Conservation (phyloP, 2,113 vertebrate species). For the Ammospiza nelsoni region DNA sequence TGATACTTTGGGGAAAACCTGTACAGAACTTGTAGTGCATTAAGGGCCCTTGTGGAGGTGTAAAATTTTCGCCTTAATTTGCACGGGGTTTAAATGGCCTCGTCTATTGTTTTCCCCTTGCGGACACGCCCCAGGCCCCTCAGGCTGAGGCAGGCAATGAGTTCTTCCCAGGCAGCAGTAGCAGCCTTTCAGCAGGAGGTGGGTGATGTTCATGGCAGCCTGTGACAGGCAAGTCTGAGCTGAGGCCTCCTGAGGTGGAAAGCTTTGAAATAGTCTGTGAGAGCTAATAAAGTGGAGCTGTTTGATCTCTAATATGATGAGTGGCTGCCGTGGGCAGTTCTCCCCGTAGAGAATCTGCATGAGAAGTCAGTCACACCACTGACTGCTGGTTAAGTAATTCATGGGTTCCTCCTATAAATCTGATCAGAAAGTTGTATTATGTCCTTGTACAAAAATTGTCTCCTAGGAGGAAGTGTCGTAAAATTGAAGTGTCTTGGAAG, state of each 20-base stretch:
- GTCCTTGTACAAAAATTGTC: not conserved
- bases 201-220: not conserved
- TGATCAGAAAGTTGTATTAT: not conserved
- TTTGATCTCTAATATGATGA: not conserved
- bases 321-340: not conserved
- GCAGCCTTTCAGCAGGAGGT: not conserved
- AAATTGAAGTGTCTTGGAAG: not conserved
- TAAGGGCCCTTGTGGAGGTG: not conserved
- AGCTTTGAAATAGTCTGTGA: not conserved
- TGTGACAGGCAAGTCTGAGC: not conserved
- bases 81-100: not conserved
- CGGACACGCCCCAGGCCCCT: not conserved
- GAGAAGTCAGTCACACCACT: not conserved
- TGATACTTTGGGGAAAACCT: too few species aligned
- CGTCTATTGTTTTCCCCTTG: too few species aligned
- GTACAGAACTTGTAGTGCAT: not conserved
- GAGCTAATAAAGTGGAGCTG: not conserved
- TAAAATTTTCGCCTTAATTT: not conserved
- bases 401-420: not conserved
- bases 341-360: not conserved
- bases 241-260: not conserved
- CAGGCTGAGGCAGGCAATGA: not conserved
- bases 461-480: not conserved
- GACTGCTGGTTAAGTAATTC: not conserved
- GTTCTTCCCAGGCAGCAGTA: not conserved